These are phyloP conservation scores for Erynnis tages DNA, from an alignment of 2,888 invertebrate genomes.

Conservation along the genomic window DNA sequence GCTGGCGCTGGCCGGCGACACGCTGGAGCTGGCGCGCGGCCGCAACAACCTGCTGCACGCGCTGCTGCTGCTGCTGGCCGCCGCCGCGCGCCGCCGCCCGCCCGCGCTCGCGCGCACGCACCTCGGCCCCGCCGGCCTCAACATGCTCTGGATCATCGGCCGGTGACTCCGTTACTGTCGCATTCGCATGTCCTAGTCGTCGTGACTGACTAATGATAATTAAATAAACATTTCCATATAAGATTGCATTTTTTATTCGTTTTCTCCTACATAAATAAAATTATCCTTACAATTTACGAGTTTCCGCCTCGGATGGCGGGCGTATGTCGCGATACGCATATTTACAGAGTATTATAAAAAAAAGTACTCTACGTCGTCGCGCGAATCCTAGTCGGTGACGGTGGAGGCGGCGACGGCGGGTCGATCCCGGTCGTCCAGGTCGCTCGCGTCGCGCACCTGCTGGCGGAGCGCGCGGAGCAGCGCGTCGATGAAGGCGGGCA, in stretches of 20 bases:
- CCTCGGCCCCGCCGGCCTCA: slow-evolving; percentile 80
- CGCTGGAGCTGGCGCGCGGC: slow-evolving; percentile 64
- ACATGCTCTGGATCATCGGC: slow-evolving; percentile 91
- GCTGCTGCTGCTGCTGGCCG: slow-evolving; percentile 90
- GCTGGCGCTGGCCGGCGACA: slow-evolving; percentile 62
- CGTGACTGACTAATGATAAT: background rate
- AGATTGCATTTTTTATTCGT: slow-evolving; percentile 2
- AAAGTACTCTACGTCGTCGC: background rate
- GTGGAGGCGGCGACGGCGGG: too few relatives aligned
- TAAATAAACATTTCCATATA: background rate
- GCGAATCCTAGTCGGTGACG: background rate
- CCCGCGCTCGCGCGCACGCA: slow-evolving; percentile 57
- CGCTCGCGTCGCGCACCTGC: slow-evolving; percentile 48
- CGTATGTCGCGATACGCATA: too few relatives aligned
- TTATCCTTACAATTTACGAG: too few relatives aligned
- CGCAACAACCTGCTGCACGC: slow-evolving; percentile 95
- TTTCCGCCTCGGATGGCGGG: too few relatives aligned
- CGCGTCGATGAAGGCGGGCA: slow-evolving; percentile 44
- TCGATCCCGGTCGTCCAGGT: slow-evolving; percentile 34
- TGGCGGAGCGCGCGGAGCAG: slow-evolving; percentile 46
- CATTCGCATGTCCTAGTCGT: too few relatives aligned
- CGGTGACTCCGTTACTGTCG: slow-evolving; percentile 44
- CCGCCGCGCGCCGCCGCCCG: slow-evolving; percentile 84
- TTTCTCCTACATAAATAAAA: too few relatives aligned
- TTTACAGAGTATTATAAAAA: too few relatives aligned